Percentiles rank a stretch among this genome's conserved stretches.
phyloP scores from a whole-genome alignment of 2,888 invertebrate species.

The Oligia strigilis region DNA sequence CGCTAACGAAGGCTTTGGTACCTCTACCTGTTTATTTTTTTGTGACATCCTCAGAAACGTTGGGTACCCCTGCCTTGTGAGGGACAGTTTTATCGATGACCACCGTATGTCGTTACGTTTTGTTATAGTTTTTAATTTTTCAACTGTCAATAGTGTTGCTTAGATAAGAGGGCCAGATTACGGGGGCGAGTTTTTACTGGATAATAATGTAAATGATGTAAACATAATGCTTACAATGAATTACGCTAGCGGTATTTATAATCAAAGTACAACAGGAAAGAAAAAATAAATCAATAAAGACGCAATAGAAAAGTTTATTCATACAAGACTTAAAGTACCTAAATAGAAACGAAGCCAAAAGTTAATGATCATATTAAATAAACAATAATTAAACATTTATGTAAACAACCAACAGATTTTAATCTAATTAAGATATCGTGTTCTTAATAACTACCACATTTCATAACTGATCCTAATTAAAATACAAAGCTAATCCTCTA shows the following conservation, averaged over 20 bases:
- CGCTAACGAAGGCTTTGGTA: slow-evolving; percentile 86
- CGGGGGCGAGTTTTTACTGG: slow-evolving; percentile 3
- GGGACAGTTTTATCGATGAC: slow-evolving; percentile 87
- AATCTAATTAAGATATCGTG: slow-evolving; percentile 27
- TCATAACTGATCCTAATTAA: slow-evolving; percentile 30
- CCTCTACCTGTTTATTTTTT: slow-evolving; percentile 83
- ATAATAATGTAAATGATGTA: neutral
- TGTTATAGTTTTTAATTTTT: slow-evolving; percentile 75
- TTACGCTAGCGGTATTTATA: neutral
- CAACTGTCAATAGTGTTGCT: slow-evolving; percentile 66
- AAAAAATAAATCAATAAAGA: neutral
- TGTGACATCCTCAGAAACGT: slow-evolving; percentile 75
- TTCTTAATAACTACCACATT: slow-evolving; percentile 16
- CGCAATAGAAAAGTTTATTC: neutral
- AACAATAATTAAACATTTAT: slow-evolving; percentile 32
- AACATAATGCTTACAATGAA: neutral
- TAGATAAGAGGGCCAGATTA: slow-evolving; percentile 38
- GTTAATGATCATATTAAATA: slow-evolving; percentile 21
- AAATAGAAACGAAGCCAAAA: slow-evolving; percentile 8
- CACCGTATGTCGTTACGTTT: slow-evolving; percentile 83
- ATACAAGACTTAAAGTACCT: neutral
- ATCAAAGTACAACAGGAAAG: neutral
- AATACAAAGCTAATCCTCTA: slow-evolving; percentile 42
- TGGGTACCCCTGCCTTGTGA: slow-evolving; percentile 79
- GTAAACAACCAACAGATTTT: slow-evolving; percentile 30